A percentile compares a stretch with the other conserved stretches of the same genome.
These are phyloP conservation scores for Ceratothoa steindachneri DNA, from an alignment of 2,888 invertebrate species.

Conservation along the genomic window DNA sequence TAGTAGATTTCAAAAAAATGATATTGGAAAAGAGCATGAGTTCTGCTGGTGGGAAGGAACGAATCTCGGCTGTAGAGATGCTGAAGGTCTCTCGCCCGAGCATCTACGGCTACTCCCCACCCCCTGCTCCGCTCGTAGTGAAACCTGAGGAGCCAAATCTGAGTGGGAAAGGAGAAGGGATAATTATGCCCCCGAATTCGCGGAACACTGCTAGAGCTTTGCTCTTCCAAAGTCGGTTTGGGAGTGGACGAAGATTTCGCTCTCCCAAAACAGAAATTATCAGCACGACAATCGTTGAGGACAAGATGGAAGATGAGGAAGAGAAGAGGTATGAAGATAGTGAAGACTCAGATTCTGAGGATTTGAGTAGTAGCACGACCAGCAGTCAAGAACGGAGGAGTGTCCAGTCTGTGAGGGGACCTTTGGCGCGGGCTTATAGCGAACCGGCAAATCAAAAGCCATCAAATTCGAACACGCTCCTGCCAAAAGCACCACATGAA, in stretches of 20 bases:
- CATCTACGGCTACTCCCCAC: conserved; percentile 37
- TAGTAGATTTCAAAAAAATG: conserved; percentile 46
- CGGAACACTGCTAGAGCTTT: conserved; percentile 53
- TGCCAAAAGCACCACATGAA: conserved; percentile 16
- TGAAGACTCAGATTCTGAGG: conserved; percentile 26
- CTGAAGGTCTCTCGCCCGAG: conserved; percentile 48
- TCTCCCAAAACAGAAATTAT: conserved; percentile 72
- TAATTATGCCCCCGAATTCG: conserved; percentile 50
- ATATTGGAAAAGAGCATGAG: conserved; percentile 46
- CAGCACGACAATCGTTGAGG: conserved; percentile 80
- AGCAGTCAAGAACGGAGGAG: conserved; percentile 29
- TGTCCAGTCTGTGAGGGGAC: conserved; percentile 28
- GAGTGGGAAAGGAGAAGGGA: conserved; percentile 32
- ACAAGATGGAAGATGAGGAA: conserved; percentile 51
- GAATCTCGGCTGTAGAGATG: conserved; percentile 50
- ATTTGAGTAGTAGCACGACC: conserved; percentile 4
- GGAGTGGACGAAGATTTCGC: conserved; percentile 45
- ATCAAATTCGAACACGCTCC: conserved; percentile 1
- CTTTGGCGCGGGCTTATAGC: conserved; percentile 36
- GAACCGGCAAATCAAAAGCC: conserved; percentile 21
- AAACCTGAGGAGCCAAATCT: conserved; percentile 54
- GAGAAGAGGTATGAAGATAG: conserved; percentile 31
- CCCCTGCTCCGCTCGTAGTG: conserved; percentile 56
- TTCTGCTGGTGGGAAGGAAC: conserved; percentile 43
- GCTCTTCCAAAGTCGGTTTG: conserved; percentile 48